These are phyloP conservation scores for Turdus rufiventris DNA, from an alignment of 2,113 vertebrate species.

Conservation along the genomic window DNA sequence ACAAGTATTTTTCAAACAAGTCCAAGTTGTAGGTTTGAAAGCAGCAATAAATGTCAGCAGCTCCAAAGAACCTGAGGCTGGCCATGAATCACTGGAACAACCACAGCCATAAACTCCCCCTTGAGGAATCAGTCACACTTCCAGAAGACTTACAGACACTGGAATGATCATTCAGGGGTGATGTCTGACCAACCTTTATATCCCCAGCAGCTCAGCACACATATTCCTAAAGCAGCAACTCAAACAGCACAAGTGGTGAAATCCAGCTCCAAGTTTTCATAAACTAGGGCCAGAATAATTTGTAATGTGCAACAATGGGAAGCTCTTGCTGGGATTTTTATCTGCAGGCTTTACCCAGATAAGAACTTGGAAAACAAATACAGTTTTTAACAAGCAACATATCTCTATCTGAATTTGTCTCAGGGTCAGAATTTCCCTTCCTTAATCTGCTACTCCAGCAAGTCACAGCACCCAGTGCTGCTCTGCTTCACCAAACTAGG, in stretches of 20 bases:
- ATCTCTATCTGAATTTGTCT: slow-evolving; percentile 1
- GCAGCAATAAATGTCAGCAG: background rate
- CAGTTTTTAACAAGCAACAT: background rate
- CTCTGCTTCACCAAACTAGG: background rate
- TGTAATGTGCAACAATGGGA: background rate
- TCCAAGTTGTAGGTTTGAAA: background rate
- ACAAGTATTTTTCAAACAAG: background rate
- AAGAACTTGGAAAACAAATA: background rate
- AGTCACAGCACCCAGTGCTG: background rate
- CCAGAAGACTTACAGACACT: background rate
- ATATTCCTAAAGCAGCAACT: background rate
- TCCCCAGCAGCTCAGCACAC: background rate
- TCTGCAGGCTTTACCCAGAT: background rate
- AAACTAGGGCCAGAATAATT: background rate
- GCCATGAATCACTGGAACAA: background rate
- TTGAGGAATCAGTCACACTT: background rate
- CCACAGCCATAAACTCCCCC: background rate
- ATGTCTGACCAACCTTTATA: background rate
- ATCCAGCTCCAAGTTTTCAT: background rate
- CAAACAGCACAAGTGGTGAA: background rate
- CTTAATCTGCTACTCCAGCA: background rate
- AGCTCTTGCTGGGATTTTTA: background rate
- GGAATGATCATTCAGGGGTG: background rate
- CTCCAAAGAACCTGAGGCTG: background rate
- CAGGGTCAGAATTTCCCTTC: background rate